A percentile compares a stretch with the other conserved stretches of the same genome.
phyloP scores from a whole-genome alignment of 2,113 vertebrate species.

The Rhabdomys dilectus region DNA sequence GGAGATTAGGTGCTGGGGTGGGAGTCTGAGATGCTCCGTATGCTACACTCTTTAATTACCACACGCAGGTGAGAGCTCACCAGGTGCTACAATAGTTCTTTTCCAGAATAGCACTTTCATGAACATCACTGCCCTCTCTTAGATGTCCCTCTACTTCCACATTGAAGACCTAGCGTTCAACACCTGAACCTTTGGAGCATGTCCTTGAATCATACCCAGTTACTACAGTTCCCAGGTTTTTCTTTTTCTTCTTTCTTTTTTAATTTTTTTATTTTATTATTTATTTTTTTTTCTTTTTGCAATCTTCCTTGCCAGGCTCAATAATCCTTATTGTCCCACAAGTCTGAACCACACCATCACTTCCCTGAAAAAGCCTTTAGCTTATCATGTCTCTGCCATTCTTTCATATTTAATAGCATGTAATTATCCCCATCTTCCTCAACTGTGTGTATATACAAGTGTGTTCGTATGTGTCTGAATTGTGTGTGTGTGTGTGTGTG shows the following conservation, averaged over 20 bases:
- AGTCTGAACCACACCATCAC: not conserved
- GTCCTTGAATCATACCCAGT: not conserved
- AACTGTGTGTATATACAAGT: not conserved
- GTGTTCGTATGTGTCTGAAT: not conserved
- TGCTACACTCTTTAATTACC: not conserved
- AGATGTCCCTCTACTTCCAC: too few relatives aligned
- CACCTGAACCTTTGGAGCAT: too few relatives aligned
- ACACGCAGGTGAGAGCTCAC: not conserved
- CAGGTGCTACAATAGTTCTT: too few relatives aligned
- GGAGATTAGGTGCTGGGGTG: not conserved
- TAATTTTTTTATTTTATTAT: not conserved
- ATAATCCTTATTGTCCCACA: not conserved
- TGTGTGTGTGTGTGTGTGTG: not conserved
- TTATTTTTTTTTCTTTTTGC: not conserved
- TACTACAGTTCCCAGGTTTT: too few relatives aligned
- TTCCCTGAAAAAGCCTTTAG: not conserved
- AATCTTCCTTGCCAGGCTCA: not conserved
- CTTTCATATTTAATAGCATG: conserved; percentile 4
- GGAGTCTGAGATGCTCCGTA: not conserved
- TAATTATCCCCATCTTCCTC: not conserved
- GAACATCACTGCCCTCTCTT: not conserved
- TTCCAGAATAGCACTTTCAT: too few relatives aligned
- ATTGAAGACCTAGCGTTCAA: not conserved
- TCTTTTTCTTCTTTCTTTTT: too few relatives aligned
- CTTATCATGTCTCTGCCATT: not conserved